Conservation (phyloP, 2,888 invertebrate genomes). For the Selenia dentaria region DNA sequence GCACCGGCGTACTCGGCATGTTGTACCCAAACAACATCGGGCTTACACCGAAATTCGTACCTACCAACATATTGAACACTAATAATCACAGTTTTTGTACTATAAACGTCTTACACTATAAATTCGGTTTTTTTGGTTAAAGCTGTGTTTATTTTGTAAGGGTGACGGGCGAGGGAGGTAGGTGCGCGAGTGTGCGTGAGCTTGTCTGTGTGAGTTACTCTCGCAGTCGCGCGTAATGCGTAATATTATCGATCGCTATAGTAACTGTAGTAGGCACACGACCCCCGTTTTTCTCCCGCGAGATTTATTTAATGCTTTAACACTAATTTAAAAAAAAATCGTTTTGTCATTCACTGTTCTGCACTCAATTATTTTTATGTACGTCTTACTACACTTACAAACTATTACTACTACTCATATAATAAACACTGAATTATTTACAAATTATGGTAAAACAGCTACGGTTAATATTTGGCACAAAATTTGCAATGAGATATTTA, state of each 20-base stretch:
- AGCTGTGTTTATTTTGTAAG: constrained; percentile 65
- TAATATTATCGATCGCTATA: constrained; percentile 84
- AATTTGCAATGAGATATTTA: constrained; percentile 29
- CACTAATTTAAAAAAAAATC: constrained; percentile 29
- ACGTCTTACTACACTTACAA: constrained; percentile 17
- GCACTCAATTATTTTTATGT: constrained; percentile 14
- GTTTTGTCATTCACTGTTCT: constrained; percentile 31
- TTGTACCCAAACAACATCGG: constrained; percentile 70
- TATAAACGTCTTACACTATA: constrained; percentile 71
- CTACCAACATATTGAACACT: constrained; percentile 76
- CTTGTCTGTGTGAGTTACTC: constrained; percentile 57
- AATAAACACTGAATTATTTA: constrained; percentile 32
- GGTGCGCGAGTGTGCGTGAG: constrained; percentile 48
- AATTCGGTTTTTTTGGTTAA: constrained; percentile 80
- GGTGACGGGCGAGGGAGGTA: constrained; percentile 55
- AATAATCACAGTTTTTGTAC: constrained; percentile 78
- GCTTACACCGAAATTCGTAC: constrained; percentile 66
- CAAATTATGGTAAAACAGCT: constrained; percentile 16
- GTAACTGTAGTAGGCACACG: constrained; percentile 66
- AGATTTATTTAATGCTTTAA: constrained; percentile 57
- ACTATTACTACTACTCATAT: constrained; percentile 20
- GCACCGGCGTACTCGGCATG: constrained; percentile 42
- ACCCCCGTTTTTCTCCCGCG: constrained; percentile 65
- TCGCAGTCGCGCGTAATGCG: constrained; percentile 77
- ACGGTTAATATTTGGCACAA: constrained; percentile 50